These are phyloP conservation scores for Dryobotodes eremita DNA, from an alignment of 2,888 invertebrate species.

Conservation along the genomic window DNA sequence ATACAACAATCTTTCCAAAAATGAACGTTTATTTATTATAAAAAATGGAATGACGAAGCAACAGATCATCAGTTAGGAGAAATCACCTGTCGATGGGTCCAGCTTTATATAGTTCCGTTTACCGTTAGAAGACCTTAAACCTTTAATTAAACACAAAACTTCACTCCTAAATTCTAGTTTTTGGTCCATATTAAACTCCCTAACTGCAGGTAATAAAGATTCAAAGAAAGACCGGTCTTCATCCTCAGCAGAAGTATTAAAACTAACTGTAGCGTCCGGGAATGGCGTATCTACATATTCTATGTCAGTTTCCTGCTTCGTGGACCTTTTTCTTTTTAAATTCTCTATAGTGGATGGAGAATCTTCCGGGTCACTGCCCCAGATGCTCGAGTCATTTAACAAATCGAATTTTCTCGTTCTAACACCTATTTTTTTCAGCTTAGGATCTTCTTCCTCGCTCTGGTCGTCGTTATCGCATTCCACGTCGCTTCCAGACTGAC, in stretches of 20 bases:
- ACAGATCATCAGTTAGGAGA: constrained; percentile 51
- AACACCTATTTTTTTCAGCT: constrained; percentile 68
- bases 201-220: constrained; percentile 82
- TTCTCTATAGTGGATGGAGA: constrained; percentile 72
- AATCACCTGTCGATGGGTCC: constrained; percentile 66
- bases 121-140: constrained; percentile 72
- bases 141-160: constrained; percentile 79
- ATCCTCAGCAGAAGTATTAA: constrained; percentile 71
- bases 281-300: constrained; percentile 80
- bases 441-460: constrained; percentile 73
- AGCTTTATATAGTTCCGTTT: constrained; percentile 66
- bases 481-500: constrained; percentile 74
- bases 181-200: constrained; percentile 82
- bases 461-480: constrained; percentile 72
- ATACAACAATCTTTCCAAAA: constrained; percentile 30
- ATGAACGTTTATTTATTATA: constrained; percentile 54
- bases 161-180: constrained; percentile 84
- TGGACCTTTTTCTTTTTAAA: constrained; percentile 73
- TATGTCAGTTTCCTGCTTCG: constrained; percentile 65
- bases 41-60: constrained; percentile 59
- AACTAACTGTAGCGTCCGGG: constrained; percentile 70
- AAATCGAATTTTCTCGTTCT: constrained; percentile 66
- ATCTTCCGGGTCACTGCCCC: constrained; percentile 74
- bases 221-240: constrained; percentile 86
- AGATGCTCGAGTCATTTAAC: constrained; percentile 67